Evolutionary conservation across 2,113 vertebrate genomes (phyloP), one percentile per base, ranked within the genome.

Genomic region (Sapayoa aenigma): DNA sequence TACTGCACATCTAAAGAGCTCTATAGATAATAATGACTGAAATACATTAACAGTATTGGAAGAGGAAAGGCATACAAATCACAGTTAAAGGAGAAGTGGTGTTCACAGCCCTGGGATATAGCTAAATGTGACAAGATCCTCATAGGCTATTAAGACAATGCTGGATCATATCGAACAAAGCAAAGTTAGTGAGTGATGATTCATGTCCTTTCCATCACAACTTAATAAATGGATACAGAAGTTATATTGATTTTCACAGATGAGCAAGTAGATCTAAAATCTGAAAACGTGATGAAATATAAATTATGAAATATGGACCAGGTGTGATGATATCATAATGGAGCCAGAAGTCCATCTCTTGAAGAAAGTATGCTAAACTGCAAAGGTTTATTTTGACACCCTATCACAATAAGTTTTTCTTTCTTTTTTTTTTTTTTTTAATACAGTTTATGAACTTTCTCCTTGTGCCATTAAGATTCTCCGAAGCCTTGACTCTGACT

Each of bases 141-240:
- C 77, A 94, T 63, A 90, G 42, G 55, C 50, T 93, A 63, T 95
- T 94, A 94, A 84, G 62, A 18, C 93, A 66, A 87, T 82, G 39
- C 41, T 83, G 47, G 72, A 75, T 90, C 67, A 85, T 66, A 91
- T 42, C 8, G 63, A 91, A 91, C 84, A 75, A 81, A 90, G 68
- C 53, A 63, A 94, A 91, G 75, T 78, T 74, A 69, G 37, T 41
- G 53, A 83, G 66, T 91, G 76, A 94, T 86, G 74, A 72, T 50
- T 94, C 75, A 81, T 76, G 75, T 42, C 63, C 44, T 81, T 90
- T 92, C 74, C n/a, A 83, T 67, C 72, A 82, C 22, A 88, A 41
- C 52, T 90, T 96, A 56, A 91, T 81, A 84, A 95, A 87, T 87
- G 72, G 79, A 87, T 72, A 91, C 58, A 90, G 77, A 94, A 91